These are phyloP conservation scores for Oryzias melastigma DNA, from an alignment of 2,113 vertebrate genomes.

Conservation along the genomic window DNA sequence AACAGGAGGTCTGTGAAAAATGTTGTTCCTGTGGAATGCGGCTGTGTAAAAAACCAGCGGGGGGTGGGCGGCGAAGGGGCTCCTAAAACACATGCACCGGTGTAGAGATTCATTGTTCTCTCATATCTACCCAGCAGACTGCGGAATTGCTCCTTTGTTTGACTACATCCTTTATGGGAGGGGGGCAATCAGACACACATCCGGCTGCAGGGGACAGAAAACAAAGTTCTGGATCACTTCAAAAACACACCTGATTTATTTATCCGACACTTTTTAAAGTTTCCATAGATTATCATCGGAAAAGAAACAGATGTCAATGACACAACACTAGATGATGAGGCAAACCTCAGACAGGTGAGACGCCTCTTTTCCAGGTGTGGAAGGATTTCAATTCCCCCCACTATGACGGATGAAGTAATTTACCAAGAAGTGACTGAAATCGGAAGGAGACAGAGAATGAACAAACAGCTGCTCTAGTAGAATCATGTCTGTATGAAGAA, in stretches of 20 bases:
- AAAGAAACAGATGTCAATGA: too few relatives aligned
- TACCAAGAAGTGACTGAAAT: too few relatives aligned
- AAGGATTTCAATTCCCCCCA: too few relatives aligned
- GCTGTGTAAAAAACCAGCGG: constrained; percentile 39
- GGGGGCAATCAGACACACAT: constrained; percentile 48
- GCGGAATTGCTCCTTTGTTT: constrained; percentile 71
- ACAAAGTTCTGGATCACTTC: constrained; percentile 17
- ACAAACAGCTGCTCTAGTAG: too few relatives aligned
- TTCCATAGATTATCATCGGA: too few relatives aligned
- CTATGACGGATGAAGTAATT: too few relatives aligned
- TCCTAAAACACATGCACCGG: constrained; percentile 35
- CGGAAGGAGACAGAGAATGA: too few relatives aligned
- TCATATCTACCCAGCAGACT: constrained; percentile 35
- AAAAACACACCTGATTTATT: background rate
- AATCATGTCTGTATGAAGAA: too few relatives aligned
- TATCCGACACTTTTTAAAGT: too few relatives aligned
- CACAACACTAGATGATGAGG: too few relatives aligned
- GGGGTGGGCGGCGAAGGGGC: constrained; percentile 18
- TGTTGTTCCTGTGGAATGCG: constrained; percentile 43
- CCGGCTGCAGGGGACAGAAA: constrained; percentile 44
- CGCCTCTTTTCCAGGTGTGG: too few relatives aligned
- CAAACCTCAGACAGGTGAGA: too few relatives aligned
- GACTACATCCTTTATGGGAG: constrained; percentile 64
- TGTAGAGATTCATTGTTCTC: constrained; percentile 57
- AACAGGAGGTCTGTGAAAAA: background rate